A percentile compares a stretch with the other conserved stretches of the same genome.
Conservation (phyloP, 2,113 vertebrate species). For the Oryzias melastigma region DNA sequence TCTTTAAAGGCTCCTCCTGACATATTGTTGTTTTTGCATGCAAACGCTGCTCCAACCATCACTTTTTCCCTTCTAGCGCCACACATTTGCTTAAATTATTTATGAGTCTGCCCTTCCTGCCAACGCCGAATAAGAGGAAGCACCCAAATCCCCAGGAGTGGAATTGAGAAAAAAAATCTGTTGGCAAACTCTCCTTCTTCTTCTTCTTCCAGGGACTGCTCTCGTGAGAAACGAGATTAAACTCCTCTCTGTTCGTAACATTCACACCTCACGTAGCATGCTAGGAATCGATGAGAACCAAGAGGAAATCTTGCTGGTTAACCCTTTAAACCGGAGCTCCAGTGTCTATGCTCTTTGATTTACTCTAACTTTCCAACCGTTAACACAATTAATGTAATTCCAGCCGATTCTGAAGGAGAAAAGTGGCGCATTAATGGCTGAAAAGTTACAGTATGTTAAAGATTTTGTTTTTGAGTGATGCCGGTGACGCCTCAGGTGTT, state of each 20-base stretch:
- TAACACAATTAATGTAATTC: too few species aligned
- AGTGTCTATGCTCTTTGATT: too few species aligned
- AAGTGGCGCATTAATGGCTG: too few species aligned
- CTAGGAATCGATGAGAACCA: conserved; percentile 10
- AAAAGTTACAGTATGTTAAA: too few species aligned
- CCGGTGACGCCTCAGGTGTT: too few species aligned
- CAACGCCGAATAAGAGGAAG: conserved; percentile 34
- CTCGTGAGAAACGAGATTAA: conserved; percentile 59
- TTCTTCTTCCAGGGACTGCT: conserved; percentile 41
- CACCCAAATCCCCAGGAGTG: conserved; percentile 23
- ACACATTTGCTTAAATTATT: conserved; percentile 52
- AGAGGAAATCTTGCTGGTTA: conserved; percentile 38
- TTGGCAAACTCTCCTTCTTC: conserved; percentile 48
- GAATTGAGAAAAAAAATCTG: conserved; percentile 45
- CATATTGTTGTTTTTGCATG: conserved; percentile 7
- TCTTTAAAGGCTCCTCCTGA: conserved; percentile 17
- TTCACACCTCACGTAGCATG: neutral
- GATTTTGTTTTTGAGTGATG: too few species aligned
- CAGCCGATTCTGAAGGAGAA: too few species aligned
- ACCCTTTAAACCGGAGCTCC: neutral
- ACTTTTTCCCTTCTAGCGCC: conserved; percentile 19
- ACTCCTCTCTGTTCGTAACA: conserved; percentile 44
- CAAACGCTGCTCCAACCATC: conserved; percentile 12
- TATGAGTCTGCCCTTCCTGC: conserved; percentile 20
- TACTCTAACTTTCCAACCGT: too few species aligned